These are phyloP conservation scores for Hylyphantes graminicola DNA, from an alignment of 1,140 invertebrate genomes.

Conservation along the genomic window DNA sequence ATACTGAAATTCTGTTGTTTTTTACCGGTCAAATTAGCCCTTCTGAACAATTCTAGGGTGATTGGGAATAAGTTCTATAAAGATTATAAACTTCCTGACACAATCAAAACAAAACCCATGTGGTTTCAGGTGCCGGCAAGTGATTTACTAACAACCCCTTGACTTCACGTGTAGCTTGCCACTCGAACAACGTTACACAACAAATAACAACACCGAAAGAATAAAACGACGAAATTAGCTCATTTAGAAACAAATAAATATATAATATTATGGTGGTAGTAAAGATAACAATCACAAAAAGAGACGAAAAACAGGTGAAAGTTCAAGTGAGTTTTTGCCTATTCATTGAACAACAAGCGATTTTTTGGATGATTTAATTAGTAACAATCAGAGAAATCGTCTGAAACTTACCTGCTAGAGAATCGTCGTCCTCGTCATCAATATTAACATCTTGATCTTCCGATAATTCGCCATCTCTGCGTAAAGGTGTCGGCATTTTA, in stretches of 20 bases:
- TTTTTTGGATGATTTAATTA: slow-evolving; percentile 19
- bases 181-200: neutral
- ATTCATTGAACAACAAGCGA: slow-evolving; percentile 5
- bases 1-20: slow-evolving; percentile 50
- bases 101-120: slow-evolving; percentile 61
- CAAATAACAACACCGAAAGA: neutral
- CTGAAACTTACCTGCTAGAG: slow-evolving; percentile 57
- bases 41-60: slow-evolving; percentile 12
- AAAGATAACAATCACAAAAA: neutral
- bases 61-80: slow-evolving; percentile 31
- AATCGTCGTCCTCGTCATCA: slow-evolving; percentile 57
- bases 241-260: slow-evolving; percentile 4
- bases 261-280: neutral
- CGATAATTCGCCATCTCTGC: slow-evolving; percentile 62
- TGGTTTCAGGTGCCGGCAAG: slow-evolving; percentile 51
- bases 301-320: slow-evolving; percentile 16
- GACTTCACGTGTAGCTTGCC: slow-evolving; percentile 39
- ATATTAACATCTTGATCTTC: slow-evolving; percentile 52
- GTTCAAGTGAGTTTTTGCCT: neutral
- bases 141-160: slow-evolving; percentile 45
- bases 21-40: slow-evolving; percentile 35
- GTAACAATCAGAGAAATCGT: slow-evolving; percentile 3
- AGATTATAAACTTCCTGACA: slow-evolving; percentile 41
- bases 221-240: neutral
- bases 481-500: slow-evolving; percentile 65